phyloP scores from a whole-genome alignment of 2,888 invertebrate species.

The Apantesis nais region DNA sequence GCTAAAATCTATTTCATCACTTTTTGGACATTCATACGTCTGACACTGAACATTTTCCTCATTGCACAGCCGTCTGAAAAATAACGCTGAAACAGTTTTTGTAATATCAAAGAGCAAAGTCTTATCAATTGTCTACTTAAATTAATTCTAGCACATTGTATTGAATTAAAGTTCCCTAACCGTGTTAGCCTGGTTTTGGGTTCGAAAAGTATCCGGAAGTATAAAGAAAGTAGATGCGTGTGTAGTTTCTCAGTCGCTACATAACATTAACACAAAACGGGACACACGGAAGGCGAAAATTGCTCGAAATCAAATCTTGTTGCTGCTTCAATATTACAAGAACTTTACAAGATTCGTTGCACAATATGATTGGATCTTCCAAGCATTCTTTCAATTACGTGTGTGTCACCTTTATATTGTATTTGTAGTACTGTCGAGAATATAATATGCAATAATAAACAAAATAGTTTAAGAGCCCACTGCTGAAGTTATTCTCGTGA shows the following conservation, averaged over 20 bases:
- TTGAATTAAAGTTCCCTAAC: constrained; percentile 48
- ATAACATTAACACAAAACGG: constrained; percentile 73
- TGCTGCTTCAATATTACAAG: constrained; percentile 85
- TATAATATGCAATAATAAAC: constrained; percentile 52
- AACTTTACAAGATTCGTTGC: constrained; percentile 86
- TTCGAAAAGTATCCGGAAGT: constrained; percentile 34
- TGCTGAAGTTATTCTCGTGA: constrained; percentile 69
- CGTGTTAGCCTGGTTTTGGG: constrained; percentile 31
- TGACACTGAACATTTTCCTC: constrained; percentile 80
- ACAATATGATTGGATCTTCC: constrained; percentile 85
- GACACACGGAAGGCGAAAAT: constrained; percentile 81
- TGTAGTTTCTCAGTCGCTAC: constrained; percentile 79
- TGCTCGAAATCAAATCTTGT: constrained; percentile 79
- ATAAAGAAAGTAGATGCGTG: constrained; percentile 66
- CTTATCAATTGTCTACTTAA: constrained; percentile 30
- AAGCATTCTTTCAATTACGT: constrained; percentile 81
- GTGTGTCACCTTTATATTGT: constrained; percentile 85
- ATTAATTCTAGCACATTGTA: constrained; percentile 48
- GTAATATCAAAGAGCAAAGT: constrained; percentile 84
- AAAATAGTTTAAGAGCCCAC: constrained; percentile 63
- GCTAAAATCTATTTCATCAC: constrained; percentile 78
- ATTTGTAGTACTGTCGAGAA: constrained; percentile 48
- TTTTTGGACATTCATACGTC: constrained; percentile 82
- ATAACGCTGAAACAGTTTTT: constrained; percentile 79
- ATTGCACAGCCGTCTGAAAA: constrained; percentile 84